Percentiles rank a stretch among this genome's conserved stretches.
These are phyloP conservation scores for Ctenomys sociabilis DNA, from an alignment of 2,113 vertebrate species.

Conservation along the genomic window DNA sequence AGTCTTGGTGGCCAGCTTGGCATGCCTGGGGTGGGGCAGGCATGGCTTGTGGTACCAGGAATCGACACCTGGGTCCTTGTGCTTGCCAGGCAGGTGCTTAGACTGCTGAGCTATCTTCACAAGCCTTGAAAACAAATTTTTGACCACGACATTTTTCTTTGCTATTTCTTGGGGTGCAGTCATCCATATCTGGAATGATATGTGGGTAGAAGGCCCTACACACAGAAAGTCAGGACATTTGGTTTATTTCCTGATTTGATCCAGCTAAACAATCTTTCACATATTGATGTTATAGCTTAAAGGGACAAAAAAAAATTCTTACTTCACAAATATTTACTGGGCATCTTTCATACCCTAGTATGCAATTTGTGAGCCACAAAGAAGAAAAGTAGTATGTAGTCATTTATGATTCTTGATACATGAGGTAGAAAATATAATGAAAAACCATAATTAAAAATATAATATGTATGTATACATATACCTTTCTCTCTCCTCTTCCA, in stretches of 20 bases:
- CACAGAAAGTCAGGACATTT: slow-evolving; percentile 16
- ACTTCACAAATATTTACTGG: not conserved
- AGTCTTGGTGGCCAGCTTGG: too few relatives aligned
- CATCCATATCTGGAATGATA: not conserved
- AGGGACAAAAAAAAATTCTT: not conserved
- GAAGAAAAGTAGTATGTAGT: not conserved
- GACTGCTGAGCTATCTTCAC: too few relatives aligned
- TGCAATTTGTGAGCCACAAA: slow-evolving; percentile 26
- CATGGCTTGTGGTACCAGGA: too few relatives aligned
- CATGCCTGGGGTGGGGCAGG: too few relatives aligned
- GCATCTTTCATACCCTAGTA: not conserved
- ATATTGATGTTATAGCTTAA: not conserved
- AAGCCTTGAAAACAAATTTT: not conserved
- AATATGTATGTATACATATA: not conserved
- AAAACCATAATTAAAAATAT: not conserved
- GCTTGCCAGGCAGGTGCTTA: too few relatives aligned
- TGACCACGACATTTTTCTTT: slow-evolving; percentile 36
- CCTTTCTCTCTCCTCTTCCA: not conserved
- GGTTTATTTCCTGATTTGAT: not conserved
- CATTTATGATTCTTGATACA: not conserved
- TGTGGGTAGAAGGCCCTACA: not conserved
- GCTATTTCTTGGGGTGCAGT: not conserved
- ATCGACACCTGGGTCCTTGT: too few relatives aligned
- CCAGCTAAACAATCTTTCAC: not conserved
- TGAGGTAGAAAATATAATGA: not conserved